Evolutionary conservation across 2,113 vertebrate species (phyloP), one percentile per base, ranked within the genome.

Genomic region (Dicentrarchus labrax): DNA sequence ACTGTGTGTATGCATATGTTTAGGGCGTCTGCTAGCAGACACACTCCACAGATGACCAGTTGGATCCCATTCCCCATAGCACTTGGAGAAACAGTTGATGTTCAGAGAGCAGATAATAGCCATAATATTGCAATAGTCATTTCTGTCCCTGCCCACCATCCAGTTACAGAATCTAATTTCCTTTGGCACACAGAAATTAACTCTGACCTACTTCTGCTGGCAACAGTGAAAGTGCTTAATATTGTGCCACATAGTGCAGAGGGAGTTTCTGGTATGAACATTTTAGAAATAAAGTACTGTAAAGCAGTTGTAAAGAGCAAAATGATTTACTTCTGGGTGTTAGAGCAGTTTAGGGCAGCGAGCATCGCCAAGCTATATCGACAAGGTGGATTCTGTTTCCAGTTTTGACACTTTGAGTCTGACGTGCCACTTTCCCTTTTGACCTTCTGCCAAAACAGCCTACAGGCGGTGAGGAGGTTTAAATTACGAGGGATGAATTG

Each of bases 401-500:
- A 30, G 30, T 30, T 30, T 30, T 30, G 30, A 30, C 30, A 30
- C 30, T 30, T 30, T 30, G 30, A 30, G 30, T 30, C 30, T 68
- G 17, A 2, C 10, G 39, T 43, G 74, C 77, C 64, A 67, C 67
- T 69, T 86, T 80, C 0, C 80, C 65, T 11, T 61, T 60, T 3
- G 22, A 48, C 60, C 47, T 53, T 50, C 36, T 80, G 77, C 65
- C 66, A 75, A 50, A 72, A 74, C 68, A 17, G 45, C 8, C 30
- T 54, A 19, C 3, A 36, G 67, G 83, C 39, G 36, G 30, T 56
- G 9, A 64, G 62, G 19, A 69, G 17, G 6, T 72, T 79, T 72
- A 59, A 79, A 54, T 84, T 71, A 79, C 80, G 71, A 82, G 59
- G 39, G 71, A 13, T 65, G n/a, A 81, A 78, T 65, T 67, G 72